Conservation (phyloP, 2,888 invertebrate species). For the Reticulitermes lucifugus region DNA sequence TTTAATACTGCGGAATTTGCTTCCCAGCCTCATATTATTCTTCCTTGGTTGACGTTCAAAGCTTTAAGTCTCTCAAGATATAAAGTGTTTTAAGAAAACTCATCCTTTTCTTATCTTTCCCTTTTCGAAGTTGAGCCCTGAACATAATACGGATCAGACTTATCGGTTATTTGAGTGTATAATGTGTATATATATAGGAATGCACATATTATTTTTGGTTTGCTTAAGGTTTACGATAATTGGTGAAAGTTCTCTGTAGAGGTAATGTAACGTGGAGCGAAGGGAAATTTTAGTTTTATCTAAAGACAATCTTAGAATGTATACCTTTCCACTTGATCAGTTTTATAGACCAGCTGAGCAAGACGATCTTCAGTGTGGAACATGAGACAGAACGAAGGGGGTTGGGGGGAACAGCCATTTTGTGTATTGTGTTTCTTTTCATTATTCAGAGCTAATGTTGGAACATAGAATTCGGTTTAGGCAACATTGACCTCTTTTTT, state of each 20-base stretch:
- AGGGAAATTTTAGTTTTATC: not conserved
- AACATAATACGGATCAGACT: not conserved
- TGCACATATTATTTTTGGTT: not conserved
- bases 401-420: no score
- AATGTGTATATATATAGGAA: not conserved
- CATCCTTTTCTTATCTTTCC: not conserved
- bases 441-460: no score
- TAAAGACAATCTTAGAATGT: no score
- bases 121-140: not conserved
- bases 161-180: not conserved
- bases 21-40: conserved; percentile 1
- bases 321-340: no score
- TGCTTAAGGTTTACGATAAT: conserved; percentile 5
- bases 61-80: not conserved
- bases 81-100: not conserved
- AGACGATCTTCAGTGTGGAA: no score
- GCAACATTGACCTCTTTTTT: no score
- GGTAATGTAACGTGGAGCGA: not conserved
- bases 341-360: no score
- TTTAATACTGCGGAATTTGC: conserved; percentile 22
- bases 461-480: no score
- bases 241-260: not conserved
- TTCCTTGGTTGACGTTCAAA: not conserved
- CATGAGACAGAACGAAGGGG: no score
- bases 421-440: no score